Base-by-base conservation (phyloP, 92 coral and sea anemone species). In the Zoanthus sociatus region DNA sequence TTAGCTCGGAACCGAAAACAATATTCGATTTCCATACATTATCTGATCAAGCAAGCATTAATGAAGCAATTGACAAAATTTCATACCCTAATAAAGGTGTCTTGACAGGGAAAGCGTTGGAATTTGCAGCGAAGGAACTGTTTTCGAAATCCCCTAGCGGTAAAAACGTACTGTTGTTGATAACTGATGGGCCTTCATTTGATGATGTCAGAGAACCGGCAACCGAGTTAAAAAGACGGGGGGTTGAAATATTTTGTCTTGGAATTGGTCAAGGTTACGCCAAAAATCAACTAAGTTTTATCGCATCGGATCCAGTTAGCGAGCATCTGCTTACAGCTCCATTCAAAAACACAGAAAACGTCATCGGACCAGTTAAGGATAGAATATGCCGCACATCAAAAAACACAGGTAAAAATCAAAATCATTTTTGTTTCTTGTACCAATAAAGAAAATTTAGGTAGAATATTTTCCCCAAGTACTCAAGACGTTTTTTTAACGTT, bases 151-250 rank as follows among this genome's bases (percentile, higher is more conserved):
- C 90, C 5, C 85, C 95, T 48, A 46, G 89, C 47, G 95, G 94
- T 16, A 92, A 93, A 83, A 87, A 92, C 72, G 93, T 92, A 31
- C 82, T 97, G 10, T 89, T 97, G 11, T 91, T 97, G 6, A 92
- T 97, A 32, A 97, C 99, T 4, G 99, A 97, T 68, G 98, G 98
- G 0, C 91, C 93, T 9, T 95, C 99, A 4, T 92, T 92, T 79
- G 99, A 97, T 74, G 97, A 97, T 71, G 97, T 97, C 15, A 83
- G 84, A 26, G 76, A 86, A 5, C 99, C 99, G 42, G 94, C 99
- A 6, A 71, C 91, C 17, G 94, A 95, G 90, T 87, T 97, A 45
- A 93, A 95, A 20, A 86, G 94, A 60, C 73, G 93, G 53, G 97
- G 97, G 3, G 95, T 97, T 5, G 98, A 97, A 51, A 77, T 97